Evolutionary conservation across 1,140 invertebrate genomes (phyloP).

Genomic region (Cardiocondyla obscurior): DNA sequence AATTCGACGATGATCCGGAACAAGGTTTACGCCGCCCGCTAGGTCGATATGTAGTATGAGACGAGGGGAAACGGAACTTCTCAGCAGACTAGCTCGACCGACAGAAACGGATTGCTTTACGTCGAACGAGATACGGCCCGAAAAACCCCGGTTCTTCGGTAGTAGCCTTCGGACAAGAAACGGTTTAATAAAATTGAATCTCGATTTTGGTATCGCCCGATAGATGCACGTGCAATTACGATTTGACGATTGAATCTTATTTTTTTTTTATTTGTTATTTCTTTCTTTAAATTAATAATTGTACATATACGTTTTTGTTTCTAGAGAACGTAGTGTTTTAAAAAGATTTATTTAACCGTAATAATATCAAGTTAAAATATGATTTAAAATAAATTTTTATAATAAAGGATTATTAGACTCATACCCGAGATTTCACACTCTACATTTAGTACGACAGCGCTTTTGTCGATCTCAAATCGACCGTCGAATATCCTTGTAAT

Average conservation of each 20-base stretch:
- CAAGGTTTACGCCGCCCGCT: slow-evolving; percentile 46
- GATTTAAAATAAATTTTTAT: too few species aligned
- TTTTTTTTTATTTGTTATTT: too few species aligned
- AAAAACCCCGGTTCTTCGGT: background rate
- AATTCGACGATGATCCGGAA: slow-evolving; percentile 55
- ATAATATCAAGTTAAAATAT: background rate
- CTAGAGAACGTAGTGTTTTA: background rate
- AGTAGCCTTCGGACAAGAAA: background rate
- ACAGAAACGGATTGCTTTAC: slow-evolving; percentile 46
- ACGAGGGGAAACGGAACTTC: background rate
- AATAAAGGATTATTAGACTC: background rate
- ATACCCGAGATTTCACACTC: slow-evolving; percentile 14
- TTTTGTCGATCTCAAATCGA: slow-evolving; percentile 35
- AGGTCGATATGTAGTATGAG: background rate
- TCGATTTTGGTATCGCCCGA: background rate
- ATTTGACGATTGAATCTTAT: background rate
- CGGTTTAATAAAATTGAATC: slow-evolving; percentile 34
- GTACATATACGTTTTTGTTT: background rate
- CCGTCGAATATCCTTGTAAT: slow-evolving; percentile 55
- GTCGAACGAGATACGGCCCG: slow-evolving; percentile 17
- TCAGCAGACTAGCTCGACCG: slow-evolving; percentile 20
- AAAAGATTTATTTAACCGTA: background rate
- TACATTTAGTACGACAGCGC: background rate
- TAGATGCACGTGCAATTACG: background rate
- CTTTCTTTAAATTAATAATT: background rate